A percentile compares a stretch with the other conserved stretches of the same genome.
Conservation (phyloP, 2,888 invertebrate species). For the Limenitis camilla region DNA sequence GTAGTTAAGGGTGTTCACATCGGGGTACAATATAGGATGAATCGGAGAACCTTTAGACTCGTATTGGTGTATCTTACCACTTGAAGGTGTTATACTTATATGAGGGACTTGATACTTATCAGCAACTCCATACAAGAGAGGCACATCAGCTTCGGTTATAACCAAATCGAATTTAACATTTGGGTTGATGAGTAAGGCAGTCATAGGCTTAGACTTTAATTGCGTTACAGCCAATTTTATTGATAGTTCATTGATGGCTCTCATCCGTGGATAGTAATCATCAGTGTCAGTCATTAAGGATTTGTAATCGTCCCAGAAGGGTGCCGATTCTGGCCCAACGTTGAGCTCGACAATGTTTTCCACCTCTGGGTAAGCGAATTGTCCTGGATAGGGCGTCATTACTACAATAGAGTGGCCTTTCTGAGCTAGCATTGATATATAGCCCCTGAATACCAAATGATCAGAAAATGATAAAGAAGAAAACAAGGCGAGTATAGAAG, state of each 20-base stretch:
- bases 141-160: slow-evolving; percentile 70
- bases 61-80: slow-evolving; percentile 62
- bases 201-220: slow-evolving; percentile 57
- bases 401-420: slow-evolving; percentile 53
- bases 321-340: slow-evolving; percentile 51
- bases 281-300: slow-evolving; percentile 50
- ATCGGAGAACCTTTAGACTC: slow-evolving; percentile 69
- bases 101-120: slow-evolving; percentile 71
- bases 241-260: slow-evolving; percentile 45
- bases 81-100: slow-evolving; percentile 67
- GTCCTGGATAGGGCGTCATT: slow-evolving; percentile 65
- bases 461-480: slow-evolving; percentile 61
- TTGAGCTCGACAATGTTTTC: slow-evolving; percentile 56
- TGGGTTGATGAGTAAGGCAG: slow-evolving; percentile 51
- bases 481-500: slow-evolving; percentile 35
- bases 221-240: slow-evolving; percentile 57
- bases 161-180: slow-evolving; percentile 72
- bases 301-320: slow-evolving; percentile 55
- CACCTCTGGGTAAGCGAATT: slow-evolving; percentile 47
- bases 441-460: slow-evolving; percentile 56
- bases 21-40: slow-evolving; percentile 69
- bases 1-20: slow-evolving; percentile 57
- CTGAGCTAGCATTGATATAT: slow-evolving; percentile 48
- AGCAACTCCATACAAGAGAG: slow-evolving; percentile 64
- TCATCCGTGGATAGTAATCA: slow-evolving; percentile 48